Evolutionary conservation across 2,113 vertebrate genomes (phyloP).

Genomic region (Nerophis lumbriciformis): DNA sequence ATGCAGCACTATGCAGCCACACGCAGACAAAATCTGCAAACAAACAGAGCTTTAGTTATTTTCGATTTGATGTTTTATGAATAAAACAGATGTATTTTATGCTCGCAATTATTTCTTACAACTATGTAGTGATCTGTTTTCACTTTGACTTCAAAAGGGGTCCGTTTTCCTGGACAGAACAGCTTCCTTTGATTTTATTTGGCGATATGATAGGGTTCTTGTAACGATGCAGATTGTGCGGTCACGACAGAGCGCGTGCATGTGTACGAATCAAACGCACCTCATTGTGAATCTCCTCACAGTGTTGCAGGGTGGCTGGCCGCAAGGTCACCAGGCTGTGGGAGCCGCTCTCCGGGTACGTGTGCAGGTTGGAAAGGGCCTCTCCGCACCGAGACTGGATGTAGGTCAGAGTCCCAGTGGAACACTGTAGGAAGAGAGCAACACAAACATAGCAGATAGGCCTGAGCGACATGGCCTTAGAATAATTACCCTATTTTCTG

Average conservation of each 20-base stretch:
- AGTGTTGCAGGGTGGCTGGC: constrained; percentile 74
- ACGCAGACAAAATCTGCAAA: not conserved
- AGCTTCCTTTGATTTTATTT: not conserved
- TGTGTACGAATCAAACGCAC: constrained; percentile 53
- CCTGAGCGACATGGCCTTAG: not conserved
- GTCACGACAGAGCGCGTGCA: not conserved
- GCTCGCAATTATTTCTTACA: constrained; percentile 1
- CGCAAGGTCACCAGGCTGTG: constrained; percentile 78
- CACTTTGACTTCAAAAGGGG: not conserved
- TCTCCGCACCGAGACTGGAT: constrained; percentile 80
- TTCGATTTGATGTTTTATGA: constrained; percentile 1
- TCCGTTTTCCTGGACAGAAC: not conserved
- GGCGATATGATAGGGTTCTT: not conserved
- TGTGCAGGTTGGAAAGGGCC: constrained; percentile 81
- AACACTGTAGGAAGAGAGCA: constrained; percentile 71
- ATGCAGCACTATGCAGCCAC: not conserved
- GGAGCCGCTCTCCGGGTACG: constrained; percentile 59
- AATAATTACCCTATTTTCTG: no score
- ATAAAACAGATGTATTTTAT: constrained; percentile 15
- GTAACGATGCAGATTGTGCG: not conserved
- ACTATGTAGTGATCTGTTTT: constrained; percentile 4
- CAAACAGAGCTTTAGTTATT: constrained; percentile 1
- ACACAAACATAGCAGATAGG: constrained; percentile 10
- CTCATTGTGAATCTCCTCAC: constrained; percentile 96
- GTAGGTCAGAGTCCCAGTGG: constrained; percentile 85